phyloP scores from a whole-genome alignment of 2,113 vertebrate genomes.

The Prionailurus bengalensis region DNA sequence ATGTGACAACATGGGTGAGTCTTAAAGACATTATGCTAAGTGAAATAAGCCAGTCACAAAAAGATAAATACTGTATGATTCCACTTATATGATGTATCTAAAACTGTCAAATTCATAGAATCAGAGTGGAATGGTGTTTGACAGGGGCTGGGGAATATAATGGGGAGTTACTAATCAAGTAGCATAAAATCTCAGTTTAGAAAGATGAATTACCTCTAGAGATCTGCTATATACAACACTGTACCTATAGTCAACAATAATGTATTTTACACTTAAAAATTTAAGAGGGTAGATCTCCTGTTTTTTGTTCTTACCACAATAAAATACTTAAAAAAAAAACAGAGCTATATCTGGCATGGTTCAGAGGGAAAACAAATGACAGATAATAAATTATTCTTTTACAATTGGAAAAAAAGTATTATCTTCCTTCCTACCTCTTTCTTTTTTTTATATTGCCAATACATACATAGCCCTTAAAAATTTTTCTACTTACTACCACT shows the following conservation, averaged over 20 bases:
- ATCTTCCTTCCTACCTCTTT: neutral
- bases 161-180: neutral
- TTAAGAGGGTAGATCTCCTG: neutral
- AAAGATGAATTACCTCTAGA: neutral
- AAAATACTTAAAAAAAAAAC: neutral
- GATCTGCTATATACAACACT: neutral
- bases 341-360: neutral
- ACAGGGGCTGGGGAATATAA: neutral
- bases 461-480: neutral
- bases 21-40: neutral
- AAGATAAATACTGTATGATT: neutral
- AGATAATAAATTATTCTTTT: conserved; percentile 2
- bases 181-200: neutral
- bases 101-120: neutral
- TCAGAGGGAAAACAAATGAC: neutral
- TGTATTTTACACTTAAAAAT: neutral
- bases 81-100: neutral
- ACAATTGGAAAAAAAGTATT: neutral
- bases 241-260: neutral
- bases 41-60: neutral
- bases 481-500: conserved; percentile 3
- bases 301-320: neutral
- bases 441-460: neutral
- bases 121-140: neutral
- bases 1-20: neutral